phyloP scores from a whole-genome alignment of 2,113 vertebrate genomes.

The Butorides virescens region DNA sequence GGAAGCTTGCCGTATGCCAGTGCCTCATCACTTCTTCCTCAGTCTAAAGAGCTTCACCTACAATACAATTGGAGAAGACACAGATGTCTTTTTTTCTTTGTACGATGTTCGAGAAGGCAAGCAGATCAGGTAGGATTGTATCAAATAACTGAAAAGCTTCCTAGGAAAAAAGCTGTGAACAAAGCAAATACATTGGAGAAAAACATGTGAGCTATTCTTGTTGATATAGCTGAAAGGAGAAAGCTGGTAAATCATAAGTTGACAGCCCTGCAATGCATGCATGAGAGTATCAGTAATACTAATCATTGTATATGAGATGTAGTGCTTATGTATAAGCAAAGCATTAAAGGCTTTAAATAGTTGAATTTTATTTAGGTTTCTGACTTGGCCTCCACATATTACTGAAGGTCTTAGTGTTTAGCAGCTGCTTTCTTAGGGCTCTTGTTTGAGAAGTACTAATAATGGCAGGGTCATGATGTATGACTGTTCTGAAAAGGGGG shows the following conservation, averaged over 20 bases:
- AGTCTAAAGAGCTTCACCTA: constrained; percentile 98
- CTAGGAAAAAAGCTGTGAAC: not conserved
- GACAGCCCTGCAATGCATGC: rapidly evolving
- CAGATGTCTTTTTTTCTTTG: constrained; percentile 92
- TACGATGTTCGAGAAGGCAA: constrained; percentile 94
- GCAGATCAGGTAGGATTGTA: constrained; percentile 87
- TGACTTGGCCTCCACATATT: not conserved
- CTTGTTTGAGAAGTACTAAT: not conserved
- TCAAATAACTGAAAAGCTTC: not conserved
- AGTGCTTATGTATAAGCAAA: not conserved
- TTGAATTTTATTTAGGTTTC: not conserved
- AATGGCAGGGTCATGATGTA: not conserved
- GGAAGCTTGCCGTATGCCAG: constrained; percentile 86
- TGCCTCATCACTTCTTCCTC: constrained; percentile 95
- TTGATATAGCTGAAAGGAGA: not conserved
- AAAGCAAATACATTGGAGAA: not conserved
- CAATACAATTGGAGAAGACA: constrained; percentile 96
- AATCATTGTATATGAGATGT: not conserved
- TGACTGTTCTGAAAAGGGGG: not conserved
- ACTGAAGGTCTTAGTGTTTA: not conserved
- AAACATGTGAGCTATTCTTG: not conserved
- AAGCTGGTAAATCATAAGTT: not conserved
- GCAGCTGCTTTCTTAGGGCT: not conserved
- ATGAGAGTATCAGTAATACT: not conserved
- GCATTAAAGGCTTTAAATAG: not conserved